Conservation (phyloP, 2,797 vertebrate genomes). For the Siniperca undulata region DNA sequence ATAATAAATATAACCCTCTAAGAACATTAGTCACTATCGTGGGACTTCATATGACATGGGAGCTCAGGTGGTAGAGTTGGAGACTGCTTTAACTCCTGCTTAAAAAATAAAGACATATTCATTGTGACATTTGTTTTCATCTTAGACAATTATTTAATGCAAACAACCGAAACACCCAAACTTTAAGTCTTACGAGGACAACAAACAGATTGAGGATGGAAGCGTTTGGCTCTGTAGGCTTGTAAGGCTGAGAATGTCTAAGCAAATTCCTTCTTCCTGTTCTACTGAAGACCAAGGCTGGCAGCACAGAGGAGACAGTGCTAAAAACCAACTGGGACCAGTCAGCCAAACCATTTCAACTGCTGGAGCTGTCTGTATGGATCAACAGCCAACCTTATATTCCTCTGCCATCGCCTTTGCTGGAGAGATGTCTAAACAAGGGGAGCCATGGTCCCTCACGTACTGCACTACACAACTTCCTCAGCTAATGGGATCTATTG, state of each 20-base stretch:
- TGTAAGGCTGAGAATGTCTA: conserved; percentile 53
- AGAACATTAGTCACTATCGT: neutral
- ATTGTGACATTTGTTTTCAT: neutral
- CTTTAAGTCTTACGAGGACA: conserved; percentile 1
- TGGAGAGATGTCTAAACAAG: conserved; percentile 69
- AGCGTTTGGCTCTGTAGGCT: conserved; percentile 47
- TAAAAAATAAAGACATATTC: neutral
- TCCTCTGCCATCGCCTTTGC: conserved; percentile 62
- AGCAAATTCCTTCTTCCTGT: conserved; percentile 58
- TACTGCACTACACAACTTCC: conserved; percentile 76
- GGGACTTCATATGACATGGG: neutral
- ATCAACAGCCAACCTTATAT: conserved; percentile 68
- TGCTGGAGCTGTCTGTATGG: conserved; percentile 74
- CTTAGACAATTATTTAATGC: neutral
- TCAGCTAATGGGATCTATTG: conserved; percentile 83
- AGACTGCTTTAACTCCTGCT: too few relatives aligned
- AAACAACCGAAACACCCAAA: conserved; percentile 19
- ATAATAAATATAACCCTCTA: neutral
- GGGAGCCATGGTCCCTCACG: conserved; percentile 64
- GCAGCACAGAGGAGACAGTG: conserved; percentile 63
- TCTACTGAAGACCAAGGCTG: conserved; percentile 57
- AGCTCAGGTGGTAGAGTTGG: neutral
- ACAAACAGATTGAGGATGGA: conserved; percentile 22
- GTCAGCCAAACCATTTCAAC: conserved; percentile 76
- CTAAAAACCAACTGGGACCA: conserved; percentile 75